Evolutionary conservation across 2,888 invertebrate species (phyloP).

Genomic region (Lepidocyrtinus sp.): DNA sequence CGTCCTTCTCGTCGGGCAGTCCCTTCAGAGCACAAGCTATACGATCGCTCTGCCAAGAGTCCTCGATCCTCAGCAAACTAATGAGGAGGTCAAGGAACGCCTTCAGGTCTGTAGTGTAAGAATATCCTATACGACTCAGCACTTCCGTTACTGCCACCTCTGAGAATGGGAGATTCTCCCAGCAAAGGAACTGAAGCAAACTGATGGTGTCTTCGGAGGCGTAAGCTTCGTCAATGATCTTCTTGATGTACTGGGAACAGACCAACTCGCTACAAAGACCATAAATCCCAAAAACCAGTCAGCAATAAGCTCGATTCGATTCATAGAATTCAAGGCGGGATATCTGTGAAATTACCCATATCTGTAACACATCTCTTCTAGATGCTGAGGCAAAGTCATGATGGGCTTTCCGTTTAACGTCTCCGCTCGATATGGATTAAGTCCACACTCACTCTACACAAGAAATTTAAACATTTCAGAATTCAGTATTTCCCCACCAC

Average conservation of each 20-base stretch:
- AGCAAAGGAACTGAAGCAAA: constrained; percentile 92
- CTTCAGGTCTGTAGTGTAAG: constrained; percentile 94
- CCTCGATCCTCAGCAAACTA: constrained; percentile 90
- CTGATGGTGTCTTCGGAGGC: constrained; percentile 92
- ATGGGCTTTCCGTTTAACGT: constrained; percentile 61
- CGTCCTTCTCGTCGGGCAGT: constrained; percentile 88
- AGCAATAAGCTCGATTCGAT: neutral
- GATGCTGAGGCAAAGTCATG: constrained; percentile 58
- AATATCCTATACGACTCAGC: constrained; percentile 89
- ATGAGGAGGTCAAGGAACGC: constrained; percentile 92
- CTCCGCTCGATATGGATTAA: constrained; percentile 65
- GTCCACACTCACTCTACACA: neutral
- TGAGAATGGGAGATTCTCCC: constrained; percentile 97
- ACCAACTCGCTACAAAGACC: constrained; percentile 47
- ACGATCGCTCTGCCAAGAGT: constrained; percentile 96
- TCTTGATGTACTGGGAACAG: constrained; percentile 86
- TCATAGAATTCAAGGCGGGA: neutral
- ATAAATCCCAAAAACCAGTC: constrained; percentile 1
- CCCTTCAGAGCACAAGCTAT: constrained; percentile 93
- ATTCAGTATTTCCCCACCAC: neutral
- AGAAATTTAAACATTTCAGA: neutral
- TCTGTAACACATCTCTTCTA: constrained; percentile 63
- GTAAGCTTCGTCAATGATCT: constrained; percentile 94
- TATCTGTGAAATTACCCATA: constrained; percentile 52
- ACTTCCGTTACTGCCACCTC: constrained; percentile 90